Percentiles rank a stretch among this genome's conserved stretches.
Evolutionary conservation across 2,113 vertebrate species (phyloP).

Genomic region (Paedocypris sp.): DNA sequence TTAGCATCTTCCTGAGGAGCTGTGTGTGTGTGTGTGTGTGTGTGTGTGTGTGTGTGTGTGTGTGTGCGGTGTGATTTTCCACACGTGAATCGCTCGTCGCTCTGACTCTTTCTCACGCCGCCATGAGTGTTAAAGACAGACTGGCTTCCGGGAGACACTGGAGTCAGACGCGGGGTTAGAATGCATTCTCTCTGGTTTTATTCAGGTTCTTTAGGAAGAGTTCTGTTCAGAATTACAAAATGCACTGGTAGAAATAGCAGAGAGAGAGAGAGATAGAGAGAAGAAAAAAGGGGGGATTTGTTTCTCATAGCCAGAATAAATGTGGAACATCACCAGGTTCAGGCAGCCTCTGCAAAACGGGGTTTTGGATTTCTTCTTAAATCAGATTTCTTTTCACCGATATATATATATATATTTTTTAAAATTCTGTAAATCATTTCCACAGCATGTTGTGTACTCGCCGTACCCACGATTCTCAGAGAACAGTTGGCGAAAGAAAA

Average conservation of each 20-base stretch:
- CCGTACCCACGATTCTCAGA: slow-evolving; percentile 37
- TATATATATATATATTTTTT: slow-evolving; percentile 5
- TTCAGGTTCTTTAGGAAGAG: slow-evolving; percentile 66
- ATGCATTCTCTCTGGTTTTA: slow-evolving; percentile 71
- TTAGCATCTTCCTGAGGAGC: background rate
- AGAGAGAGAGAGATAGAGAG: slow-evolving; percentile 49
- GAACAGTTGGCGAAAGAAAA: slow-evolving; percentile 60
- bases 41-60: too few relatives aligned
- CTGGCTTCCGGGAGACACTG: background rate
- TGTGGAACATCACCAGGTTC: slow-evolving; percentile 58
- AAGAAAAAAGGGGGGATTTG: slow-evolving; percentile 37
- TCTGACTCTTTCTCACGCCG: background rate
- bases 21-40: background rate
- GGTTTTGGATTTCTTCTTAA: slow-evolving; percentile 37
- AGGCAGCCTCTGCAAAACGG: slow-evolving; percentile 50
- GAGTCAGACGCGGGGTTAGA: slow-evolving; percentile 35
- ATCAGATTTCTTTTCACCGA: slow-evolving; percentile 32
- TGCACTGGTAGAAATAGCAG: slow-evolving; percentile 68
- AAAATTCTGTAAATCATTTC: slow-evolving; percentile 34
- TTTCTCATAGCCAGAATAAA: slow-evolving; percentile 57
- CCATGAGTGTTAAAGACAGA: background rate
- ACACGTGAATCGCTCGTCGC: background rate
- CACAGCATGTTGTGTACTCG: slow-evolving; percentile 50
- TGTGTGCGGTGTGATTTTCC: background rate
- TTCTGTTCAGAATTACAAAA: slow-evolving; percentile 70